phyloP scores from a whole-genome alignment of 2,797 vertebrate species.

The Tachyglossus aculeatus region DNA sequence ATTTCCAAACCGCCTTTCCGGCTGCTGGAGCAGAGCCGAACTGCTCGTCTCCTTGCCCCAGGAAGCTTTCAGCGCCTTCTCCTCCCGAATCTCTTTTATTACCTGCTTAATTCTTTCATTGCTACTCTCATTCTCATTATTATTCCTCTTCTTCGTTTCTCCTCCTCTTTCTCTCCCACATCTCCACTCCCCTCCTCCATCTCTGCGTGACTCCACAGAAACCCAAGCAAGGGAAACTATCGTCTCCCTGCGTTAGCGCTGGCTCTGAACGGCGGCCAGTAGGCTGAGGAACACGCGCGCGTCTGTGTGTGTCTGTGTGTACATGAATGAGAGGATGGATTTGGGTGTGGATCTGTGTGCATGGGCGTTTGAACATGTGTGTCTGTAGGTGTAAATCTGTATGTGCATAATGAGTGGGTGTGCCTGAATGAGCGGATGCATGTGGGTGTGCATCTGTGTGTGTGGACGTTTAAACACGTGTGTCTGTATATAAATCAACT shows the following conservation, averaged over 20 bases:
- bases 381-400: not conserved
- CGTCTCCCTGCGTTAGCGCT: no score
- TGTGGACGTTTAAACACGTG: no score
- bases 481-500: no score
- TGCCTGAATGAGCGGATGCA: not conserved
- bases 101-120: constrained; percentile 54
- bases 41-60: constrained; percentile 6
- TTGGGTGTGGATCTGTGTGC: rapidly evolving
- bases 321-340: rapidly evolving
- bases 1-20: not conserved
- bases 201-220: constrained; percentile 46
- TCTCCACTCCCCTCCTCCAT: not conserved
- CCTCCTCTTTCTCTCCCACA: not conserved
- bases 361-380: not conserved
- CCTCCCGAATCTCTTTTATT: constrained; percentile 39
- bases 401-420: not conserved
- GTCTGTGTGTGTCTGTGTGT: not conserved
- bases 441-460: not conserved
- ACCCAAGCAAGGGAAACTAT: not conserved
- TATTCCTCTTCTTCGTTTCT: not conserved
- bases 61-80: constrained; percentile 43
- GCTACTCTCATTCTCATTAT: no score
- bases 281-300: not conserved
- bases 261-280: no score
- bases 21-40: not conserved